Base-by-base conservation (phyloP, 2,113 vertebrate species). In the Pandion haliaetus region DNA sequence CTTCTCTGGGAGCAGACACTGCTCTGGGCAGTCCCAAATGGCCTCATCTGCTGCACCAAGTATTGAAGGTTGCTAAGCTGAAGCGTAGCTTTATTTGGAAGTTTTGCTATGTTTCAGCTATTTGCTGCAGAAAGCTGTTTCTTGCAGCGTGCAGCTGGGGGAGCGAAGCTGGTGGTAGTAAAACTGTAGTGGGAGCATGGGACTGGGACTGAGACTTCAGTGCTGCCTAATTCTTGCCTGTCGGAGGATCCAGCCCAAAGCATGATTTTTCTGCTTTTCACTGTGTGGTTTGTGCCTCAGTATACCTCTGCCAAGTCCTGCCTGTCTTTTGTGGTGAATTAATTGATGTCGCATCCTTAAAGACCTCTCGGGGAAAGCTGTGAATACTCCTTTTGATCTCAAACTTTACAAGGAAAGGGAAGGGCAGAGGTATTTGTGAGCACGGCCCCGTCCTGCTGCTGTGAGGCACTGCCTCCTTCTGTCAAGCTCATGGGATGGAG, bases 381-480 rank as follows among this genome's bases (percentile, higher is more conserved):
- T 5, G 3, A 65, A 69, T 25, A 5, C 23, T 42, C 16, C 6
- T 63, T 88, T 63, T 49, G 9, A 25, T 77, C 65, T 65, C 70
- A 26, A 1, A 3, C 47, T 55, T 52, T 18, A 1, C 9, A 61
- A 79, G 42, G 82, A 47, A 26, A 14, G 44, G 40, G 32, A 42
- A n/a, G 28, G 47, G 44, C 57, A 49, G 62, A 34, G n/a, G 15
- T 5, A 3, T 20, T 16, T 10, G 26, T 28, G 45, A 57, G 59
- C 25, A 5, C 2, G 1, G 61, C 32, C 24, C 32, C 6, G 0
- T 61, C 36, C 45, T 1, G 0, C 40, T 10, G 25, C 40, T 9
- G 38, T 5, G 25, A 18, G 66, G 16, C 34, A 1, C 63, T 63
- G 45, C 79, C 77, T 83, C 63, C 6, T n/a, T 50, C 76, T 63